Conservation (phyloP, 2,888 invertebrate genomes). For the Hydriomena furcata region DNA sequence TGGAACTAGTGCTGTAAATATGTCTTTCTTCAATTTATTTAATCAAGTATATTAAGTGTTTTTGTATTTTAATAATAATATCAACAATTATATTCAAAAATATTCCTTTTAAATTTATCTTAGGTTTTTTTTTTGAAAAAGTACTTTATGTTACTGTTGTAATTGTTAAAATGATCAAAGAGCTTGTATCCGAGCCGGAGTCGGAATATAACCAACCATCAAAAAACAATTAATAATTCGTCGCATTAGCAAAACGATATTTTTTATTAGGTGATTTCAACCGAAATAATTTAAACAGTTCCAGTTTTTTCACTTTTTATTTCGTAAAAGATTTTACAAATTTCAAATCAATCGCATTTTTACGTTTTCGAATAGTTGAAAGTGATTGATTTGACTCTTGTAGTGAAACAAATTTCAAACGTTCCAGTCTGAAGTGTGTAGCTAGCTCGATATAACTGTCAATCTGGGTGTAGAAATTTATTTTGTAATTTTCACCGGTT, state of each 20-base stretch:
- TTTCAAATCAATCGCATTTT: slow-evolving; percentile 54
- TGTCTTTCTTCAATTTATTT: too few species aligned
- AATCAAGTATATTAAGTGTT: too few species aligned
- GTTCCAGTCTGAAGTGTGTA: slow-evolving; percentile 83
- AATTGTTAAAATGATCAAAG: too few species aligned
- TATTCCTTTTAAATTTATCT: too few species aligned
- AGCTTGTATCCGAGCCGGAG: neutral
- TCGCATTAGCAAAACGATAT: slow-evolving; percentile 62
- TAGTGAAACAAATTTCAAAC: slow-evolving; percentile 82
- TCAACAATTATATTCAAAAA: too few species aligned
- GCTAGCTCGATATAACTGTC: slow-evolving; percentile 83
- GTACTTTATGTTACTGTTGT: too few species aligned
- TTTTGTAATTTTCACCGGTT: slow-evolving; percentile 83
- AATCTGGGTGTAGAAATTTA: slow-evolving; percentile 83
- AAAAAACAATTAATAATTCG: slow-evolving; percentile 49
- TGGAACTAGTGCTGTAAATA: too few species aligned
- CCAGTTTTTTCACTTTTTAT: slow-evolving; percentile 45
- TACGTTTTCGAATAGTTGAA: slow-evolving; percentile 41
- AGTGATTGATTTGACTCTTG: slow-evolving; percentile 78
- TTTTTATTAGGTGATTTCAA: slow-evolving; percentile 63
- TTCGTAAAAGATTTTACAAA: slow-evolving; percentile 38
- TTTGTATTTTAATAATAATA: too few species aligned
- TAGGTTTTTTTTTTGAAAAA: too few species aligned
- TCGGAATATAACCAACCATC: slow-evolving; percentile 40
- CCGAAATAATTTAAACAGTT: slow-evolving; percentile 68